Percentiles rank a stretch among this genome's conserved stretches.
Evolutionary conservation across 2,797 vertebrate genomes (phyloP).

Genomic region (Enteromius anoplus): DNA sequence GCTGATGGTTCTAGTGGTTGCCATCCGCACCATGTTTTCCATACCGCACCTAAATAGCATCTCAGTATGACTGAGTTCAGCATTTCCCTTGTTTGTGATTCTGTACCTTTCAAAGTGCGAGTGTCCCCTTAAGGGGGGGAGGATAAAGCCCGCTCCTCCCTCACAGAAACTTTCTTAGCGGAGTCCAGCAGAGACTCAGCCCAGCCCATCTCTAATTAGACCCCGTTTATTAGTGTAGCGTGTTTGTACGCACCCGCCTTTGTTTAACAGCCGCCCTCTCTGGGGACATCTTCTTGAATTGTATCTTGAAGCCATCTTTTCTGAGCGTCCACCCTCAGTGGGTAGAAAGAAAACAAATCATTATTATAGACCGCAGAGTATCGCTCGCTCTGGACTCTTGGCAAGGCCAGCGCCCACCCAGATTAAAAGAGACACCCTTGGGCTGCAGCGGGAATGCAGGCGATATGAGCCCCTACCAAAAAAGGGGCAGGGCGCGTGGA

Average conservation of each 20-base stretch:
- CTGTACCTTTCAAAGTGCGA: constrained; percentile 62
- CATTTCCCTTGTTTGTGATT: constrained; percentile 55
- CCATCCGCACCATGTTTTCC: constrained; percentile 43
- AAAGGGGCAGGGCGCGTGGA: constrained; percentile 61
- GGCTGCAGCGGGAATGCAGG: constrained; percentile 38
- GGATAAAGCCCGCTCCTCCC: constrained; percentile 30
- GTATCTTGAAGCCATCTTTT: constrained; percentile 64
- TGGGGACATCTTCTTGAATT: constrained; percentile 64
- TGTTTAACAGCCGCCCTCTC: constrained; percentile 65
- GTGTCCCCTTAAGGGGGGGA: constrained; percentile 58
- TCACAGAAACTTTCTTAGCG: constrained; percentile 34
- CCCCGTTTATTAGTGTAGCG: constrained; percentile 70
- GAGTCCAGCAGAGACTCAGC: constrained; percentile 49
- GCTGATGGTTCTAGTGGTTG: constrained; percentile 42
- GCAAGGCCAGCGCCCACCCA: constrained; percentile 49
- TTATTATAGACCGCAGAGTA: constrained; percentile 54
- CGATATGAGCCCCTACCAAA: constrained; percentile 68
- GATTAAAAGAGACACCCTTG: constrained; percentile 59
- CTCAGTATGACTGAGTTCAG: constrained; percentile 44
- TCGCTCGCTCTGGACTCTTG: constrained; percentile 61
- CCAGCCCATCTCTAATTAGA: constrained; percentile 70
- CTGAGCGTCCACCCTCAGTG: constrained; percentile 63
- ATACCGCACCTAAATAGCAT: constrained; percentile 70
- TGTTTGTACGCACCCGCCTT: constrained; percentile 64
- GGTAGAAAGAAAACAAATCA: constrained; percentile 65